Evolutionary conservation across 2,888 invertebrate species (phyloP), one percentile per base, ranked within the genome.

Genomic region (Tortricodes alternella): DNA sequence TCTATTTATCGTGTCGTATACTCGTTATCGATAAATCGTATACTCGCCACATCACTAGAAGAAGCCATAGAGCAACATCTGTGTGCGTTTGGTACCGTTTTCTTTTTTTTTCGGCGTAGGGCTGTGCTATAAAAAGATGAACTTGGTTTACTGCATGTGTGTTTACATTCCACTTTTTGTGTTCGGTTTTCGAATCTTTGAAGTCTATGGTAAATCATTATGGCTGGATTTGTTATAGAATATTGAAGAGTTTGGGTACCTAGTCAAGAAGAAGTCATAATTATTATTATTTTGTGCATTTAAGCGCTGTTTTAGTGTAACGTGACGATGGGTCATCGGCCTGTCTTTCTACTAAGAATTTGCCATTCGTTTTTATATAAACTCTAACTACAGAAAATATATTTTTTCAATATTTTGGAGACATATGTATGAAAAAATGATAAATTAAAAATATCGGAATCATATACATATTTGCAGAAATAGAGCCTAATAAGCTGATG

Each of bases 121-220:
- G 53, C 58, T 37, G 56, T 2, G 49, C 58, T 58, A 58, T 58
- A 49, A 49, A 58, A 58, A 53, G 58, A 58, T 58, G 58, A 58
- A 58, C 58, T 58, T 58, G 58, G 58, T 53, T 58, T 50, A 44
- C 49, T 56, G 16, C 56, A 56, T 44, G 50, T 55, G 55, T 56
- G 56, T 56, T 56, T 56, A 56, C 56, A 56, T 56, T 50, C 44
- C 29, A 48, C 29, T 56, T 56, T 56, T 56, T 44, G 50, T 56
- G 49, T 44, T 56, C 50, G 56, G 50, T 56, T 49, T 56, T 44
- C 48, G 29, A 37, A 37, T 50, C 56, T 56, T 56, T 56, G 56
- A 56, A 44, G 56, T 50, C 38, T 19, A 50, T 21, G 46, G 34
- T 44, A 32, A 44, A 44, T 44, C 23, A 16, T 23, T 29, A 46